These are phyloP conservation scores for Anthopleura xanthogrammica DNA, from an alignment of 92 coral and sea anemone genomes.

Conservation along the genomic window DNA sequence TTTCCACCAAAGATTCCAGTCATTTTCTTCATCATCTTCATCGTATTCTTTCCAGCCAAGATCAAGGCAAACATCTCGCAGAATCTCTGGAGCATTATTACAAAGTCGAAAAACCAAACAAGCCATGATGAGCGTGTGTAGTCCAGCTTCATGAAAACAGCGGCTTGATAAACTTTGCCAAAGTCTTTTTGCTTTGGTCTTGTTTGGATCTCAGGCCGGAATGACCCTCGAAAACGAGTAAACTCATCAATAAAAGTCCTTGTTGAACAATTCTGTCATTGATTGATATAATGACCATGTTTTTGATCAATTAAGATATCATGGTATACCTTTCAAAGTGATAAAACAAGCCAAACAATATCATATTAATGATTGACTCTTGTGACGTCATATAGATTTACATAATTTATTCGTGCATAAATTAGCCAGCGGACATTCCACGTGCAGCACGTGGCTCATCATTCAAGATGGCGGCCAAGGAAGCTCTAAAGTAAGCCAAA, in stretches of 20 bases:
- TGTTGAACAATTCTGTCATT: background rate
- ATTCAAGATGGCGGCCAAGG: slow-evolving; percentile 54
- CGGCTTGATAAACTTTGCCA: slow-evolving; percentile 13
- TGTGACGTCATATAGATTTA: slow-evolving; percentile 17
- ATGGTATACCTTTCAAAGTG: background rate
- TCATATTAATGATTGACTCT: background rate
- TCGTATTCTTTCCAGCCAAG: slow-evolving; percentile 78
- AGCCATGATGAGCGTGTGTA: slow-evolving; percentile 16
- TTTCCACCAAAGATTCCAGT: slow-evolving; percentile 91
- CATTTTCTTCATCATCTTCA: slow-evolving; percentile 47
- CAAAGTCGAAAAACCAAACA: slow-evolving; percentile 75
- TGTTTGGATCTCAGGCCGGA: background rate
- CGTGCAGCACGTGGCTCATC: slow-evolving; percentile 12
- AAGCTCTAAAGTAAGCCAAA: slow-evolving; percentile 27
- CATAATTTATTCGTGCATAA: slow-evolving; percentile 15
- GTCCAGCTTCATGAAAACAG: background rate
- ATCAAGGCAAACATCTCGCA: slow-evolving; percentile 73
- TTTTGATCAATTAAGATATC: slow-evolving; percentile 23
- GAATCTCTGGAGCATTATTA: slow-evolving; percentile 75
- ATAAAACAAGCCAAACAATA: background rate
- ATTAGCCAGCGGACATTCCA: slow-evolving; percentile 6
- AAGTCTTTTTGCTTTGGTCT: background rate
- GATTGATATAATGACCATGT: slow-evolving; percentile 1
- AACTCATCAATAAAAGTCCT: background rate
- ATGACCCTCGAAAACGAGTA: background rate